Conservation (phyloP, 2,797 vertebrate genomes). For the Pantherophis vulpinus region DNA sequence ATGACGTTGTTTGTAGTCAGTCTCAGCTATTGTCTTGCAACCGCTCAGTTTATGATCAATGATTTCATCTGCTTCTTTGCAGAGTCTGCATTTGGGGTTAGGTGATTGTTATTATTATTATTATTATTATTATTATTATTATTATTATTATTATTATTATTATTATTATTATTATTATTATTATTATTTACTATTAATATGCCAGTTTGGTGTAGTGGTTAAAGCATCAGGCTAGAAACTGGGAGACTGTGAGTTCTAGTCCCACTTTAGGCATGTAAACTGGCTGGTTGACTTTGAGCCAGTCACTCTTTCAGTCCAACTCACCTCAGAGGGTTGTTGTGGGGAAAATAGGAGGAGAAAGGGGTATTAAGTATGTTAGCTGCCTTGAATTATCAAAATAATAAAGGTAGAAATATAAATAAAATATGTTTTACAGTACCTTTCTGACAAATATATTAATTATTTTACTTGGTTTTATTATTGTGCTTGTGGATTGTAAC, state of each 20-base stretch:
- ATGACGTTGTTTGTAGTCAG: too few species aligned
- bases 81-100: too few species aligned
- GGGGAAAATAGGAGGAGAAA: background rate
- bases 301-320: background rate
- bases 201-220: background rate
- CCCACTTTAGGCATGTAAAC: background rate
- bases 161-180: too few species aligned
- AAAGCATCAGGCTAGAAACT: background rate
- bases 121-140: too few species aligned
- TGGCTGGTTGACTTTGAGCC: background rate
- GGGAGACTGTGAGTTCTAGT: background rate
- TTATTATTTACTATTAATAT: background rate
- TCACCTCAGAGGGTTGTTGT: background rate
- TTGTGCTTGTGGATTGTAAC: background rate
- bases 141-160: too few species aligned
- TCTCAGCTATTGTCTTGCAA: too few species aligned
- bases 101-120: too few species aligned
- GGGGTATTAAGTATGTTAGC: background rate
- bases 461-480: background rate
- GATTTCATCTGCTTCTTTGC: too few species aligned
- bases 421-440: background rate
- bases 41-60: too few species aligned
- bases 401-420: background rate
- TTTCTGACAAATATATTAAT: background rate
- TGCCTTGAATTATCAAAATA: background rate